Conservation (phyloP, 2,888 invertebrate genomes). For the Cheilosia vernalis region DNA sequence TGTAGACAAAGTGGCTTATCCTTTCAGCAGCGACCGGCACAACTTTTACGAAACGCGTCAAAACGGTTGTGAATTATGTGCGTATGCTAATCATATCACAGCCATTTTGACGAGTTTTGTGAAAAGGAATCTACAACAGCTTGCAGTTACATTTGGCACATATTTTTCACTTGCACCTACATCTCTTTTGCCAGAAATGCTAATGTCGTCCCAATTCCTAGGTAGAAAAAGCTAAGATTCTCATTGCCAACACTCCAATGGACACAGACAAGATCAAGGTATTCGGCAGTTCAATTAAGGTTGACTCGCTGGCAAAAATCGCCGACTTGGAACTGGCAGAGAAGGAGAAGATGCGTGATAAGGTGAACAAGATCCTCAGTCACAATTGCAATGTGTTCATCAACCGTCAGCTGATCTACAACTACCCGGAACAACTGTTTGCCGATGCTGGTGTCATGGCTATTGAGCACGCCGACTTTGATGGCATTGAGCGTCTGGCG, state of each 20-base stretch:
- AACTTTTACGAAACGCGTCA: conserved; percentile 78
- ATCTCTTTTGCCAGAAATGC: neutral
- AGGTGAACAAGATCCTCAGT: conserved; percentile 96
- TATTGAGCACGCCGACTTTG: conserved; percentile 99
- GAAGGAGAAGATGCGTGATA: conserved; percentile 99
- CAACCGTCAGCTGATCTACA: conserved; percentile 99
- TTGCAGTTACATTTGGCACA: neutral
- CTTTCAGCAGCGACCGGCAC: conserved; percentile 7
- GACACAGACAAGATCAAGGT: conserved; percentile 99
- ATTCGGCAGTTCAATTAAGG: conserved; percentile 97
- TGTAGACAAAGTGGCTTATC: neutral
- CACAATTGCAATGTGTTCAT: conserved; percentile 99
- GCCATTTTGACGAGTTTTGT: conserved; percentile 83
- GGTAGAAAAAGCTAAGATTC: conserved; percentile 96
- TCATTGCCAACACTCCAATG: conserved; percentile 99
- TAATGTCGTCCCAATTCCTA: conserved; percentile 62
- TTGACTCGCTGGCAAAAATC: conserved; percentile 96
- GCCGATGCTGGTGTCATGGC: conserved; percentile 99
- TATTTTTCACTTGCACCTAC: neutral
- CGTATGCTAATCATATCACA: conserved; percentile 81
- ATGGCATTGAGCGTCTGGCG: conserved; percentile 98
- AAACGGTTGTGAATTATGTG: conserved; percentile 84
- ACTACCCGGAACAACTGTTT: conserved; percentile 99
- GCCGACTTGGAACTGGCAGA: conserved; percentile 99
- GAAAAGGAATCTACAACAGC: conserved; percentile 71